Evolutionary conservation across 2,113 vertebrate species (phyloP).

Genomic region (Saguinus imperator): DNA sequence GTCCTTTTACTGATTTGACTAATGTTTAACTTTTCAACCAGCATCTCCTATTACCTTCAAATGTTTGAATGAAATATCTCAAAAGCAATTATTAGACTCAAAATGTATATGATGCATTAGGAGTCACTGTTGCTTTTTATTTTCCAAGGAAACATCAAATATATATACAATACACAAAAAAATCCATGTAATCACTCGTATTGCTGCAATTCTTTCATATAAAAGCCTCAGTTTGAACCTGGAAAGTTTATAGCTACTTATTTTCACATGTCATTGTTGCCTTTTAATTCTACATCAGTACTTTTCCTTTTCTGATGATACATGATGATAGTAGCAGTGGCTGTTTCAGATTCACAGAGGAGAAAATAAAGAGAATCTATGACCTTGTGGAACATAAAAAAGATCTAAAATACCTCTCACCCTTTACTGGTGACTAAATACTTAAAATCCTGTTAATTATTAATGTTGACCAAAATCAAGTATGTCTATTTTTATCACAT

Average conservation of each 20-base stretch:
- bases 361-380: not conserved
- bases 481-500: not conserved
- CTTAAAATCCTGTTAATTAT: conserved; percentile 8
- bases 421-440: not conserved
- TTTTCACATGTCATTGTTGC: conserved; percentile 31
- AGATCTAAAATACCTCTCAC: not conserved
- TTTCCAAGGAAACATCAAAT: not conserved
- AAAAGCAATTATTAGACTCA: not conserved
- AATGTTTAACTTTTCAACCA: conserved; percentile 1
- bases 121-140: conserved; percentile 25
- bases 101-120: not conserved
- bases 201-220: conserved; percentile 39
- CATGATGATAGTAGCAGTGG: not conserved
- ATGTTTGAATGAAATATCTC: not conserved
- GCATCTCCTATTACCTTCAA: not conserved
- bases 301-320: not conserved
- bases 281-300: not conserved
- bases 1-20: not conserved
- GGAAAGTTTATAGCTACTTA: not conserved
- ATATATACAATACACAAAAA: not conserved
- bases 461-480: not conserved
- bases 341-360: not conserved
- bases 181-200: not conserved
- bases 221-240: not conserved
- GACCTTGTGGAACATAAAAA: not conserved